Conservation (phyloP, 2,113 vertebrate genomes). For the Perognathus longimembris region DNA sequence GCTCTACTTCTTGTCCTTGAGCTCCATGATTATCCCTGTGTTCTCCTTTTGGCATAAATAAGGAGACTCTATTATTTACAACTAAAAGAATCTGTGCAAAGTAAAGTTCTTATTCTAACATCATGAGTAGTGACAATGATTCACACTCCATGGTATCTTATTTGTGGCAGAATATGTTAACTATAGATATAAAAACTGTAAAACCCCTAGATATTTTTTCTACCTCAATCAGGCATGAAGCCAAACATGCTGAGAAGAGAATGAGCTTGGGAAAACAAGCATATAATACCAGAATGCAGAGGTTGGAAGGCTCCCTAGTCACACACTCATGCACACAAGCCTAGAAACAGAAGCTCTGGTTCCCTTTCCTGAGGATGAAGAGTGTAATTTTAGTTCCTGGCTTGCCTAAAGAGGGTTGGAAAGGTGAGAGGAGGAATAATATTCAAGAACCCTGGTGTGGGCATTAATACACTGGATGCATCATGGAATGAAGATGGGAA, state of each 20-base stretch:
- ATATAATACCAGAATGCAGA: constrained; percentile 25
- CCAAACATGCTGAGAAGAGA: constrained; percentile 51
- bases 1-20: constrained; percentile 23
- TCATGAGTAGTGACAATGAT: constrained; percentile 31
- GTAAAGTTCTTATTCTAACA: constrained; percentile 23
- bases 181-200: constrained; percentile 34
- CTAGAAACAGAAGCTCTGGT: neutral
- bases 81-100: constrained; percentile 56
- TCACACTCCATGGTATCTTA: constrained; percentile 21
- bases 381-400: constrained; percentile 21
- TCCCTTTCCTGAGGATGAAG: neutral
- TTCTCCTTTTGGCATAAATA: constrained; percentile 35
- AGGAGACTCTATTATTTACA: constrained; percentile 53
- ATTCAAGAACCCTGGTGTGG: neutral
- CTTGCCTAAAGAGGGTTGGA: neutral
- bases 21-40: constrained; percentile 13
- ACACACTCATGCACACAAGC: neutral
- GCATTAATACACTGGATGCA: neutral
- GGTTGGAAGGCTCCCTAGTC: neutral
- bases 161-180: constrained; percentile 40
- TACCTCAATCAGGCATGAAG: neutral
- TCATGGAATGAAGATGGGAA: constrained; percentile 26
- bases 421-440: neutral
- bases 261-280: neutral
- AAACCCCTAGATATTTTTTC: constrained; percentile 35